Base-by-base conservation (phyloP, 2,888 invertebrate genomes). In the Synanthedon tipuliformis region DNA sequence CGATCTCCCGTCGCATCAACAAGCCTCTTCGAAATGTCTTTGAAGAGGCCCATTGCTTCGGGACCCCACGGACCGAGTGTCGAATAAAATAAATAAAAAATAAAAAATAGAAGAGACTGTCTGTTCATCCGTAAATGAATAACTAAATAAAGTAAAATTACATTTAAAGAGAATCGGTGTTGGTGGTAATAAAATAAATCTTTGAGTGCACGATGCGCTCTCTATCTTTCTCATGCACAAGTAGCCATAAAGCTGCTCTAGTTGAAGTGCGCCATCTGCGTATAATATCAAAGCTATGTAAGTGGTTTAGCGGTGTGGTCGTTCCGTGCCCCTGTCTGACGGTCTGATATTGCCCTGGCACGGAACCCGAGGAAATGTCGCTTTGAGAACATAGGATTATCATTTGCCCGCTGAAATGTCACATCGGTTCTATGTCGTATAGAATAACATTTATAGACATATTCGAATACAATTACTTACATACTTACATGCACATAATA, bases 321-420 rank as follows among this genome's bases (percentile, higher is more conserved):
- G 49, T 12, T 16, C 49, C 18, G 49, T 55, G 55, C 56, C 59
- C 56, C 54, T 51, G 54, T 50, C 54, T 48, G 50, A 41, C 50
- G 51, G 55, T 59, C 57, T 69, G 69, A 66, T 68, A 67, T 69
- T 69, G 69, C 67, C 62, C 68, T 57, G 49, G 56, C 57, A 18
- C 49, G 13, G 49, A 23, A 67, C 60, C 55, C 55, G 57, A 60
- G 59, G 56, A 66, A 69, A 69, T 66, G 67, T 67, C 66, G 60
- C 61, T 51, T 53, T 53, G 61, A 59, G 59, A 59, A 64, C 61
- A 59, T 61, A 57, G 58, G 58, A 58, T 57, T 56, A 60, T 60
- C 54, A 61, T 61, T 65, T 58, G 60, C 58, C 53, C 53, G 18
- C 49, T 49, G 49, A 49, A 49, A 13, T 15, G 13, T 45, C 15